Evolutionary conservation across 92 coral and sea anemone genomes (phyloP), one percentile per base, ranked within the genome.

Genomic region (Porites cylindrica): DNA sequence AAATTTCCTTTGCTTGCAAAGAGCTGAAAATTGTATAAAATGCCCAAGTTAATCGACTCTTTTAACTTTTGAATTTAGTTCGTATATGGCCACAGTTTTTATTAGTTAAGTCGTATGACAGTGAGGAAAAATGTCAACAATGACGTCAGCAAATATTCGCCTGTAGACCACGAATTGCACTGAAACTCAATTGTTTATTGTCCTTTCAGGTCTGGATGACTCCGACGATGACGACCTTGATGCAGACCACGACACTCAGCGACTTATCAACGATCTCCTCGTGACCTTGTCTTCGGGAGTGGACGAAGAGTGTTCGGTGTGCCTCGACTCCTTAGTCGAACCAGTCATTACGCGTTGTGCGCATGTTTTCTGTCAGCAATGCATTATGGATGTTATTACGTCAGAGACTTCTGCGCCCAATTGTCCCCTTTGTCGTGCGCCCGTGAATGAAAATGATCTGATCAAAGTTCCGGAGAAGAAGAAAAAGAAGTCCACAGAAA

Each of bases 271-370:
- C 17, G 90, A 91, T 32, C 94, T 95, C 2, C 75, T 95, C 20
- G 85, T 87, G 67, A 79, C 93, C 14, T 85, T 95, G 23, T 78
- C 90, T 2, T 89, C 98, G 23, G 98, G 98, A 2, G 94, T 89
- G 24, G 93, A 92, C 82, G 98, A 95, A 83, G 98, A 95, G 69
- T 95, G 98, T 70, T 92, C 98, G 50, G 84, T 95, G 10, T 95
- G 98, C 82, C 81, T 95, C 29, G 98, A 95, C 51, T 88, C 98
- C 2, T 84, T 95, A 23, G 96, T 86, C 66, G 96, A 95, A 6
- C 96, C 98, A 0, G 96, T 91, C 70, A 93, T 95, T 77, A 95
- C 98, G 4, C 94, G 93, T 17, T 95, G 98, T 91, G 98, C 93
- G 47, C 98, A 95, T 82, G 98, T 92, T 21, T 95, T 95, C 74